A percentile compares a stretch with the other conserved stretches of the same genome.
Evolutionary conservation across 2,113 vertebrate species (phyloP).

Genomic region (Neolamprologus sp.): DNA sequence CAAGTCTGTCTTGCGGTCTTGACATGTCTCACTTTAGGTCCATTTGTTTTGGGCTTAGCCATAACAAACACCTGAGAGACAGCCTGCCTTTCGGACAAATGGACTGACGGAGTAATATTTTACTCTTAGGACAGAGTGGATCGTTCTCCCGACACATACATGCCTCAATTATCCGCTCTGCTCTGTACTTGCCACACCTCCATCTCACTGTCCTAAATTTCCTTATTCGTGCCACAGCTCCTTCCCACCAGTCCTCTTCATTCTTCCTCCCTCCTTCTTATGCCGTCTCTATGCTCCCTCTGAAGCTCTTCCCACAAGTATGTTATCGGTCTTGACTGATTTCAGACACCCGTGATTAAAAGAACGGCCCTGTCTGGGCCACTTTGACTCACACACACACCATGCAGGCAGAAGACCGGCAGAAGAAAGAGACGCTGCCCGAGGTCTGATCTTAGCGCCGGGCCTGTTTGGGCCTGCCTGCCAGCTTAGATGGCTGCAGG

Average conservation of each 20-base stretch:
- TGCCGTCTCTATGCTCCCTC: not conserved
- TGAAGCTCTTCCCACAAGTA: not conserved
- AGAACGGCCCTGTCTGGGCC: not conserved
- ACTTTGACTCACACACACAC: not conserved
- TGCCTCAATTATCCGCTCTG: not conserved
- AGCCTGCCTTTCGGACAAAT: not conserved
- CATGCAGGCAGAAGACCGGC: not conserved
- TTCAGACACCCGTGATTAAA: conserved; percentile 34
- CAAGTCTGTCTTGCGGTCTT: not conserved
- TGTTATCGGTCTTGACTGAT: conserved; percentile 1
- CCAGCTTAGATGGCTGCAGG: not conserved
- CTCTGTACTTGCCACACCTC: not conserved
- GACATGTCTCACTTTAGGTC: conserved; percentile 17
- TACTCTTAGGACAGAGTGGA: not conserved
- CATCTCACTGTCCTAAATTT: not conserved
- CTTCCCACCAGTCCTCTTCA: not conserved
- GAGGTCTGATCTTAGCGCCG: not conserved
- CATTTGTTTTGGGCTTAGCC: conserved; percentile 1
- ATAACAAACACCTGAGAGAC: conserved; percentile 8
- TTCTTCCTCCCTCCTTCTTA: not conserved
- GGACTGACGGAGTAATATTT: conserved; percentile 12
- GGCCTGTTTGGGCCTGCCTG: conserved; percentile 30
- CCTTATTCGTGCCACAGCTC: not conserved
- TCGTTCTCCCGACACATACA: not conserved
- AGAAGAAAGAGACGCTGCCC: conserved; percentile 6